A percentile compares a stretch with the other conserved stretches of the same genome.
phyloP scores from a whole-genome alignment of 2,113 vertebrate species.

The Herpailurus yagouaroundi region DNA sequence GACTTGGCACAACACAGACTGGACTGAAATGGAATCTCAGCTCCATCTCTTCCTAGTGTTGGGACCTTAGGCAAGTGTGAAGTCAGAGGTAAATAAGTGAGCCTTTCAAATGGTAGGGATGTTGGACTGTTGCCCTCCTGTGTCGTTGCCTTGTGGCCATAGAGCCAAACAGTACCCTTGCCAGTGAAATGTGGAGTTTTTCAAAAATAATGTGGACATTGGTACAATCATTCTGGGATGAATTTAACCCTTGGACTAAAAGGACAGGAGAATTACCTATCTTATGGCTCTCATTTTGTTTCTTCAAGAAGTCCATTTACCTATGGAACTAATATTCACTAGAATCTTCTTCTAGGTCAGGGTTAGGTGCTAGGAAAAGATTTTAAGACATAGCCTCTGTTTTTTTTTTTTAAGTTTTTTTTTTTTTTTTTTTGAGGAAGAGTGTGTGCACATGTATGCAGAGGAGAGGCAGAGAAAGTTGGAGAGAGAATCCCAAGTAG shows the following conservation, averaged over 20 bases:
- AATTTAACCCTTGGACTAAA: neutral
- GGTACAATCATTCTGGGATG: neutral
- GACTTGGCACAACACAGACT: neutral
- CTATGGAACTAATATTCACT: neutral
- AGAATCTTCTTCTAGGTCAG: neutral
- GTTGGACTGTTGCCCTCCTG: neutral
- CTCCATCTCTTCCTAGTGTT: neutral
- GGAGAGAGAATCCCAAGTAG: too few relatives aligned
- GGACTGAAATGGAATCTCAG: neutral
- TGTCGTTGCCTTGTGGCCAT: neutral
- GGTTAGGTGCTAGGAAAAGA: neutral
- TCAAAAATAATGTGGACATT: neutral
- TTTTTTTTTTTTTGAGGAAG: too few relatives aligned
- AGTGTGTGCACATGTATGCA: rapidly evolving
- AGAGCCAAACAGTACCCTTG: neutral
- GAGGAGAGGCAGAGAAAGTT: too few relatives aligned
- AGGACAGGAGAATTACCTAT: neutral
- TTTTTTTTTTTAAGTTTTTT: neutral
- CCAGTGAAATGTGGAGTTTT: neutral
- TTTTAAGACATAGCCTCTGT: neutral
- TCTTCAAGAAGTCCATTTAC: conserved; percentile 35
- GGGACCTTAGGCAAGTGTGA: neutral
- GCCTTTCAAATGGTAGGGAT: neutral
- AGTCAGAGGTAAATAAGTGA: neutral
- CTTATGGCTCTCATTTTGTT: neutral